Percentiles rank a stretch among this genome's conserved stretches.
phyloP scores from a whole-genome alignment of 2,113 vertebrate genomes.

The Chunga burmeisteri region DNA sequence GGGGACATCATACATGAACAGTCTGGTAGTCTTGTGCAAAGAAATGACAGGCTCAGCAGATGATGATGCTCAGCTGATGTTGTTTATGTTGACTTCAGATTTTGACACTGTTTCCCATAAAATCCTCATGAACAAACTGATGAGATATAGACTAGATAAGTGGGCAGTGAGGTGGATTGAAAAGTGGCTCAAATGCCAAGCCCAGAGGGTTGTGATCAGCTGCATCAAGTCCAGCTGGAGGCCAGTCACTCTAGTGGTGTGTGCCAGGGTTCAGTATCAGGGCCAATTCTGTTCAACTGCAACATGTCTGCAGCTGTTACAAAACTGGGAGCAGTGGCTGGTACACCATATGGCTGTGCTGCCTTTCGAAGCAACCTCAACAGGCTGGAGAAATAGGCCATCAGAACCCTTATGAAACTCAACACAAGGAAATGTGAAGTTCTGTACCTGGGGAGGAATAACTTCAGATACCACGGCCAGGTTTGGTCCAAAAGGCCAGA shows the following conservation, averaged over 20 bases:
- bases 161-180: neutral
- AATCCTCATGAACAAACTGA: neutral
- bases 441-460: neutral
- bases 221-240: neutral
- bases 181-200: neutral
- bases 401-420: neutral
- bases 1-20: neutral
- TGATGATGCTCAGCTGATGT: neutral
- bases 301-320: neutral
- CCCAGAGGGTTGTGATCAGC: neutral
- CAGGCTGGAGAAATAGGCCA: neutral
- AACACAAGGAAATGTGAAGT: neutral
- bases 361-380: neutral
- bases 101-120: neutral
- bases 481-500: neutral
- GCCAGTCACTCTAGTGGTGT: neutral
- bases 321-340: neutral
- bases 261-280: neutral
- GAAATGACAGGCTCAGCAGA: neutral
- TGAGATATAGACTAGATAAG: neutral
- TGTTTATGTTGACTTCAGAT: neutral
- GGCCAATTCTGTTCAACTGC: neutral
- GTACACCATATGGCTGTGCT: neutral
- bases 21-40: neutral
- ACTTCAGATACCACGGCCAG: neutral